Evolutionary conservation across 2,888 invertebrate genomes (phyloP), one percentile per base, ranked within the genome.

Genomic region (Cyaniris semiargus): DNA sequence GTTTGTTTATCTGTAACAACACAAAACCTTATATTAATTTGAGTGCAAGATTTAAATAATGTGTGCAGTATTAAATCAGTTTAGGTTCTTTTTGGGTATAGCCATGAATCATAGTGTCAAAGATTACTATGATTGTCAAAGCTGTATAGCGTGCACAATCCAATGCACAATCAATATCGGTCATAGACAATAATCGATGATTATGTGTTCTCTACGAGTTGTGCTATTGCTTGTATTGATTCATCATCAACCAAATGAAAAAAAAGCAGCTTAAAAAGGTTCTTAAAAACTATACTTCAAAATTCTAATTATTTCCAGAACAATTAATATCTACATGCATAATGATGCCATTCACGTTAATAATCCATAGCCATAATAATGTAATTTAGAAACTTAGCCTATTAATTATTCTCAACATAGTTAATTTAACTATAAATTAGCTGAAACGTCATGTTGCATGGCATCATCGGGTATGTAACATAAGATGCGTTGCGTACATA

Each of bases 1-100:
- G 81, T 81, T 83, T 86, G 83, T 81, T 84, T 84, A 85, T 91
- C 93, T 93, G 93, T 56, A 93, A 93, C 89, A 90, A 86, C 85
- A 60, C 77, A 80, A 79, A 84, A 76, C 38, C 1, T 70, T 7
- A 5, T 6, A 23, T 74, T 48, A 53, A 23, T 71, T 21, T 0
- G 8, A 38, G 38, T 34, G 34, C 34, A 34, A 34, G 6, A 34
- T 34, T 34, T 6, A 34, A 34, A 34, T 34, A 34, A 34, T 34
- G 34, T 34, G 34, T 34, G 34, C 6, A 4, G 4, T 34, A 34
- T 34, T 34, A 34, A 4, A 34, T 34, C 34, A 34, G 34, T 34
- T 34, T 34, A 34, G 34, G n/a, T n/a, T n/a, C 34, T 34, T 34
- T 34, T 0, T 34, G 34, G 34, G 34, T 34, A 6, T 3, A 4